Percentiles rank a stretch among this genome's conserved stretches.
Evolutionary conservation across 1,140 invertebrate species (phyloP).

Genomic region (Sycophaga agraensis): DNA sequence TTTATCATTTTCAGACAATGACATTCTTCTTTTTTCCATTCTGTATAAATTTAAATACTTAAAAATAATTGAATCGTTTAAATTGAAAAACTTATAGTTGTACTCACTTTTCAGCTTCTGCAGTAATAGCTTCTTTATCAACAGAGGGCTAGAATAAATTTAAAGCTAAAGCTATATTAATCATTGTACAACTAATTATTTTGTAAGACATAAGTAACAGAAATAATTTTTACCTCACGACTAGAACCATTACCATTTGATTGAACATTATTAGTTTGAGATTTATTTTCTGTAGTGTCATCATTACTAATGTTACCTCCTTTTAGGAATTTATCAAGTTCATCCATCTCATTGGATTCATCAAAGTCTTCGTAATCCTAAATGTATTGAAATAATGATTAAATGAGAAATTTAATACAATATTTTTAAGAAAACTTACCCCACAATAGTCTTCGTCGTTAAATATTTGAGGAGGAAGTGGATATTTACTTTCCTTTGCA

Average conservation of each 20-base stretch:
- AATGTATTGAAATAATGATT: slow-evolving; percentile 26
- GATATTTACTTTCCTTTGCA: slow-evolving; percentile 71
- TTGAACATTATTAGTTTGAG: slow-evolving; percentile 46
- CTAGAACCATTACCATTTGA: slow-evolving; percentile 57
- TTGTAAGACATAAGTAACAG: no score
- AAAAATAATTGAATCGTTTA: slow-evolving; percentile 9
- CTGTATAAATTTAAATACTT: slow-evolving; percentile 23
- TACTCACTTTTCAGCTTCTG: slow-evolving; percentile 48
- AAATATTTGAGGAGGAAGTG: slow-evolving; percentile 91
- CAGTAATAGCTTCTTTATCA: slow-evolving; percentile 50
- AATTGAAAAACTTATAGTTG: slow-evolving; percentile 7
- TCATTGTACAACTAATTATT: neutral
- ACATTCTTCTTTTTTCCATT: slow-evolving; percentile 39
- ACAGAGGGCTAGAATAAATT: slow-evolving; percentile 50
- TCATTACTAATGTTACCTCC: slow-evolving; percentile 59
- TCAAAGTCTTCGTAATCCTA: slow-evolving; percentile 94
- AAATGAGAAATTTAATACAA: neutral
- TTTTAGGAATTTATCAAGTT: slow-evolving; percentile 82
- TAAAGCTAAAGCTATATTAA: slow-evolving; percentile 19
- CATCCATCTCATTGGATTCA: slow-evolving; percentile 87
- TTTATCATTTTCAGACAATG: slow-evolving; percentile 35
- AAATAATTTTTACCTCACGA: slow-evolving; percentile 52
- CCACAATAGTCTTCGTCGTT: slow-evolving; percentile 91
- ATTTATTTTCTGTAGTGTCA: slow-evolving; percentile 55
- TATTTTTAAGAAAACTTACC: slow-evolving; percentile 64